These are phyloP conservation scores for Procambarus clarkii DNA, from an alignment of 1,140 invertebrate genomes.

Conservation along the genomic window DNA sequence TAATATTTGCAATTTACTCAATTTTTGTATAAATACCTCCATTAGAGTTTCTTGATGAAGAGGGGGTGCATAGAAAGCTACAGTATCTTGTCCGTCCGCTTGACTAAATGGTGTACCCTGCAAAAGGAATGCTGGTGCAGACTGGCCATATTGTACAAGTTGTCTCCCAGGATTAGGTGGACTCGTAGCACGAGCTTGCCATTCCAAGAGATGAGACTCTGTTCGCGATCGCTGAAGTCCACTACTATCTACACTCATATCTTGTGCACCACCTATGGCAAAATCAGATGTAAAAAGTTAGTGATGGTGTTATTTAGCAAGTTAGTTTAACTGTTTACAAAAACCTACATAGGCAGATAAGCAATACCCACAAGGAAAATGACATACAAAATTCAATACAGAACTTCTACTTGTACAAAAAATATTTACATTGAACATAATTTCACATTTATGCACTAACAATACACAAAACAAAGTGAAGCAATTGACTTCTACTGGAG, in stretches of 20 bases:
- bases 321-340: background rate
- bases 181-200: constrained; percentile 55
- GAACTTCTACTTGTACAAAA: background rate
- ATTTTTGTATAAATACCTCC: constrained; percentile 40
- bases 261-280: constrained; percentile 42
- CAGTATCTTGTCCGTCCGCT: constrained; percentile 43
- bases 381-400: background rate
- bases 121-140: constrained; percentile 51
- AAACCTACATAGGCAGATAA: background rate
- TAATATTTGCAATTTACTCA: background rate
- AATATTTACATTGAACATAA: background rate
- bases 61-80: constrained; percentile 66
- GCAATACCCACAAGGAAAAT: background rate
- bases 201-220: constrained; percentile 62
- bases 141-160: constrained; percentile 62
- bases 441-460: background rate
- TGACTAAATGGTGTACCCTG: constrained; percentile 20
- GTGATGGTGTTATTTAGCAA: no score
- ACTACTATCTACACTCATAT: constrained; percentile 58
- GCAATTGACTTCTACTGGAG: background rate
- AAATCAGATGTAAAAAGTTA: background rate
- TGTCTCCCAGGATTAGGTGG: constrained; percentile 52
- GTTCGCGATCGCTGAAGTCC: constrained; percentile 67
- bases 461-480: constrained; percentile 20
- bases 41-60: constrained; percentile 68